Conservation (phyloP, 1,140 invertebrate genomes). For the Cotesia vestalis region DNA sequence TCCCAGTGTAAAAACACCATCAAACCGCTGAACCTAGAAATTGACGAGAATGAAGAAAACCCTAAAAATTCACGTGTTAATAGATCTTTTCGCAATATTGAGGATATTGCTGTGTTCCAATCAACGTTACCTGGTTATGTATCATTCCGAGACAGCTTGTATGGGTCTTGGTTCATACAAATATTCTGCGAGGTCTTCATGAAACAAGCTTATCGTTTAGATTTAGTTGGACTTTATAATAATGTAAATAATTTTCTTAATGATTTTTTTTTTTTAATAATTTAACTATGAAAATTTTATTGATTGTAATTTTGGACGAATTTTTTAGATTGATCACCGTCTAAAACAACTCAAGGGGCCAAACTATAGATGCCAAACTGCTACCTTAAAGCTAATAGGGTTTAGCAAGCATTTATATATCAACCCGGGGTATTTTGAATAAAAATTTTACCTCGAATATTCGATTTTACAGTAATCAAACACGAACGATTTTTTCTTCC, state of each 20-base stretch:
- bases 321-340: conserved; percentile 34
- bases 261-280: no score
- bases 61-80: not conserved
- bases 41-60: not conserved
- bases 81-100: conserved; percentile 59
- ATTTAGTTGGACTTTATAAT: conserved; percentile 74
- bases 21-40: no score
- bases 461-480: no score
- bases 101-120: conserved; percentile 74
- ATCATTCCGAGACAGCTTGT: conserved; percentile 71
- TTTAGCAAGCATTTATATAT: conserved; percentile 72
- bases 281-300: not conserved
- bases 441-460: conserved; percentile 25
- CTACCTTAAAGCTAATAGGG: conserved; percentile 66
- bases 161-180: conserved; percentile 82
- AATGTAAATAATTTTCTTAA: conserved; percentile 60
- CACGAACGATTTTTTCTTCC: no score
- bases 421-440: conserved; percentile 69
- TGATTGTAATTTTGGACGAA: no score
- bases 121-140: conserved; percentile 73
- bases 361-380: conserved; percentile 65
- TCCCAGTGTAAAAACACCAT: not conserved
- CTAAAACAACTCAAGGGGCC: conserved; percentile 54
- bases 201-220: conserved; percentile 70
- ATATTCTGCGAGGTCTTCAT: conserved; percentile 79